Base-by-base conservation (phyloP, 2,797 vertebrate species). In the Clarias laeviceps region DNA sequence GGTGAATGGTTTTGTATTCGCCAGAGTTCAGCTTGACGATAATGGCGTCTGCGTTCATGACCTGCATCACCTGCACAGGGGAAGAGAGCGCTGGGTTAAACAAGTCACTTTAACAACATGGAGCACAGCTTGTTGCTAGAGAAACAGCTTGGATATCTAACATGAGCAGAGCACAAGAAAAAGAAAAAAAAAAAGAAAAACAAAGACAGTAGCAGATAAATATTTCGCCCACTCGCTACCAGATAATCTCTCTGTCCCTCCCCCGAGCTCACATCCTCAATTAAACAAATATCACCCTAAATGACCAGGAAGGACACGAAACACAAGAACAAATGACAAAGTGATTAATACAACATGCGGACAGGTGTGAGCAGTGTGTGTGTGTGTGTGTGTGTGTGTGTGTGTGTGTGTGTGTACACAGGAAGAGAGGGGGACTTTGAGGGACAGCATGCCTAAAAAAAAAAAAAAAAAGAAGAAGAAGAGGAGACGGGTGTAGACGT, bases 1-100 rank as follows among this genome's bases (percentile, higher is more conserved):
- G 93, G 90, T 99, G 98, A 88, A 99, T 97, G 85, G 97, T 99
- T 92, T 98, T 99, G 92, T 95, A 95, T 90, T 98, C 98, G 20
- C 98, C 98, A 0, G 97, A 98, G 94, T 96, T 98, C 76, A 99
- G 91, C 90, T 99, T 99, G 90, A 98, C 97, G 84, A 98, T 95
- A 84, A 99, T 96, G 91, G 98, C 98, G 0, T 99, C 98, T 0
- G 98, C 98, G 4, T 99, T 99, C 64, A 98, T 92, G 87, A 99
- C 96, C 89, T 99, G 98, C 96, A 99, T 97, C 91, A 99, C 98
- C 98, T 99, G 88, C 9, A 68, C 6, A 89, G 72, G 45, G 70
- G 29, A 59, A 86, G 27, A 11, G 69, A 72, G 81, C 77, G 68
- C 70, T 0, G 24, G 66, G 81, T 80, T 79, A 85, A 80, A 56